Conservation (phyloP, 2,113 vertebrate genomes). For the Aegithalos caudatus region DNA sequence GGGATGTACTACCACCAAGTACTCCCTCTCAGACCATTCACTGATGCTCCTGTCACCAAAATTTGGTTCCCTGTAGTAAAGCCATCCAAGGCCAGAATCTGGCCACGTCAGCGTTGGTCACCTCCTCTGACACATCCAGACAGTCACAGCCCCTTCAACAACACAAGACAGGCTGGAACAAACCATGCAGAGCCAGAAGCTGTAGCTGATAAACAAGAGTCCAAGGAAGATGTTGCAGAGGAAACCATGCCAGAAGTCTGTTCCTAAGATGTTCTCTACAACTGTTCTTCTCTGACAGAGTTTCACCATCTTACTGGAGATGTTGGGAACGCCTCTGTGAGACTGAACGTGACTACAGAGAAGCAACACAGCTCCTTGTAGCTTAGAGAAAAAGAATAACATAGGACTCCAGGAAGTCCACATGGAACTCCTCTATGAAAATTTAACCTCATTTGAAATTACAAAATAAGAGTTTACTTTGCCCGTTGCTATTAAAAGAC, state of each 20-base stretch:
- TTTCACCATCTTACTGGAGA: background rate
- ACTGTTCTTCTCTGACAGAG: background rate
- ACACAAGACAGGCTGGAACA: background rate
- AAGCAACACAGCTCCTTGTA: background rate
- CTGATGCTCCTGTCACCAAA: background rate
- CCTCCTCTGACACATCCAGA: background rate
- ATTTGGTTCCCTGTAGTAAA: background rate
- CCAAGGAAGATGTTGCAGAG: background rate
- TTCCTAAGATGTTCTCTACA: background rate
- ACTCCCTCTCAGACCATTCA: background rate
- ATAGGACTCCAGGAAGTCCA: background rate
- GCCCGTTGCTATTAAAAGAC: background rate
- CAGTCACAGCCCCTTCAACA: background rate
- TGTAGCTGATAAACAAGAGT: background rate
- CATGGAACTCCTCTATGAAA: background rate
- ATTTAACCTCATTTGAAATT: background rate
- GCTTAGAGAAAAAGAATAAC: background rate
- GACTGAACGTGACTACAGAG: accelerated
- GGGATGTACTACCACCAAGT: background rate
- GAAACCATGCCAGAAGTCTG: background rate
- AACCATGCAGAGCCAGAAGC: background rate
- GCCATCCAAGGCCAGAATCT: background rate
- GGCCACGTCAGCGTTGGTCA: accelerated
- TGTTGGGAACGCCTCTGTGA: background rate
- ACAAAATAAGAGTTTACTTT: background rate